Evolutionary conservation across 2,113 vertebrate species (phyloP).

Genomic region (Alethe diademata): DNA sequence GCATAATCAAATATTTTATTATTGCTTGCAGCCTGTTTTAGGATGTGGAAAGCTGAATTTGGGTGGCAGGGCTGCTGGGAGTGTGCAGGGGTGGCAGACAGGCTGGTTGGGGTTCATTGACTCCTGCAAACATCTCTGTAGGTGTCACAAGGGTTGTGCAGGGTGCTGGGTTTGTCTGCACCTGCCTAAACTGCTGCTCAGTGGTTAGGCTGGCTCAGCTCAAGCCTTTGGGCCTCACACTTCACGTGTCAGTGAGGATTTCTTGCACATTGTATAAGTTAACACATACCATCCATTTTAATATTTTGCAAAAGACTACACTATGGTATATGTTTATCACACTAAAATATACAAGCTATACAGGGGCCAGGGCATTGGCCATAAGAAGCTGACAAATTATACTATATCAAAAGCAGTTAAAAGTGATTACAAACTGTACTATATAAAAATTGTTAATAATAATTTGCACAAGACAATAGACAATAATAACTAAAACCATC

Average conservation of each 20-base stretch:
- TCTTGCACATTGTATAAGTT: not conserved
- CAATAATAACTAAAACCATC: not conserved
- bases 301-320: not conserved
- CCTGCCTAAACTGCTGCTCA: not conserved
- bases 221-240: not conserved
- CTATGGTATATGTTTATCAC: not conserved
- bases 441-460: not conserved
- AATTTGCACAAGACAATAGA: not conserved
- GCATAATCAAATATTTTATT: not conserved
- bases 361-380: not conserved
- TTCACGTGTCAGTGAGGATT: not conserved
- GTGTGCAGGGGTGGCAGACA: not conserved
- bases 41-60: not conserved
- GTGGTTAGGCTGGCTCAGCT: not conserved
- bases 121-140: not conserved
- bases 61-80: not conserved
- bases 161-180: not conserved
- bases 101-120: rapidly evolving
- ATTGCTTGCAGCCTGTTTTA: not conserved
- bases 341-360: not conserved
- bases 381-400: not conserved
- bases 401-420: not conserved
- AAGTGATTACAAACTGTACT: not conserved
- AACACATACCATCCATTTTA: not conserved
- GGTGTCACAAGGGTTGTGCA: not conserved